phyloP scores from a whole-genome alignment of 2,888 invertebrate species.

The Apotomis capreana region DNA sequence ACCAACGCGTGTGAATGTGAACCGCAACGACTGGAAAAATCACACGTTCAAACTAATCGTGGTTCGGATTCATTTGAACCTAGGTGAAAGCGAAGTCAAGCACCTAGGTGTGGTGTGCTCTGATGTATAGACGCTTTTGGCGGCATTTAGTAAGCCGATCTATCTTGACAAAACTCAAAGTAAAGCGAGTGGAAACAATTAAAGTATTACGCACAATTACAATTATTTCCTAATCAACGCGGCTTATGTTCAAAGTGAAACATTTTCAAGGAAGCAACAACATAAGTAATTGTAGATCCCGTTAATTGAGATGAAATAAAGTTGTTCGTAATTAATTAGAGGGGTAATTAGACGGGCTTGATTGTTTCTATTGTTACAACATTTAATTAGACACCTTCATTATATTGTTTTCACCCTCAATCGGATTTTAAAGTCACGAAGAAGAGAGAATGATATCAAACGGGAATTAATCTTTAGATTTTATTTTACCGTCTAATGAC shows the following conservation, averaged over 20 bases:
- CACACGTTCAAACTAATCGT: too few species aligned
- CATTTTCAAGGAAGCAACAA: background rate
- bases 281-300: conserved; percentile 23
- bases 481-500: background rate
- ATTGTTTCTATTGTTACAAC: conserved; percentile 36
- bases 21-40: too few species aligned
- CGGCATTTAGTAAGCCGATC: too few species aligned
- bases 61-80: too few species aligned
- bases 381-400: conserved; percentile 23
- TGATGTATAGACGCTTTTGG: too few species aligned
- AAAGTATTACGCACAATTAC: too few species aligned
- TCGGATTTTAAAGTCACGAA: conserved; percentile 2
- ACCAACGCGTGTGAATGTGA: too few species aligned
- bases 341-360: conserved; percentile 24
- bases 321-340: conserved; percentile 16
- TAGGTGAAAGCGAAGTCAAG: too few species aligned
- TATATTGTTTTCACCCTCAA: conserved; percentile 19
- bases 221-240: too few species aligned
- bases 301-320: conserved; percentile 26
- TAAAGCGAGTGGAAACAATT: too few species aligned
- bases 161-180: too few species aligned
- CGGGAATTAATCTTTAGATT: background rate
- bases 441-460: background rate
- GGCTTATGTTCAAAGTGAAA: background rate
- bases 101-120: too few species aligned